Base-by-base conservation (phyloP, 2,113 vertebrate genomes). In the Chaetops frenatus region DNA sequence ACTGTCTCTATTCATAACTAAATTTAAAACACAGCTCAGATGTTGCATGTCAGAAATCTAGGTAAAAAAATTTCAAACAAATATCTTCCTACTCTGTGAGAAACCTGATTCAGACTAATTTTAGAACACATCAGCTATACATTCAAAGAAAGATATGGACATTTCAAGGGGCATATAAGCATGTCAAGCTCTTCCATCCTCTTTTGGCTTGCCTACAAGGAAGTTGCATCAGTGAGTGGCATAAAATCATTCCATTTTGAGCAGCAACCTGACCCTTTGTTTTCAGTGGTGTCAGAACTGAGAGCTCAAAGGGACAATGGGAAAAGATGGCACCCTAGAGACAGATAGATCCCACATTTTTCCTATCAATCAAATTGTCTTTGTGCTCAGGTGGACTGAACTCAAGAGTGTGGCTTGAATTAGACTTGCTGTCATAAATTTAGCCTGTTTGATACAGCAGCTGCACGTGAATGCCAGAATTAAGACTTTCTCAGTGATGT, bases 231-330 rank as follows among this genome's bases (percentile, higher is more conserved):
- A 95, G 72, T 38, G 95, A 73, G 31, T 91, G 95, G 69, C 95
- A 95, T 76, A 95, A 93, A 97, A 95, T 95, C 90, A 92, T 96
- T 97, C 88, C 3, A 7, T 96, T 96, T 53, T 90, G 92, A 97
- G 80, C 62, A 80, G 57, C 57, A 96, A 95, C 92, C 95, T 97
- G 97, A 97, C 95, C 96, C 88, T 87, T 93, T 96, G 96, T 94
- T 97, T 98, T 97, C 97, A 97, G 78, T 94, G 97, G 95, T 97
- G 97, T 97, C 94, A 97, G 94, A 97, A 94, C 70, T 84, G 91
- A 97, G 95, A 96, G 88, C 90, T 97, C 93, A 94, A 91, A 97
- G 96, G 95, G 93, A 97, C 93, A 96, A 86, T 76, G 94, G 83
- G 93, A 90, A 97, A 95, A 90, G 92, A 93, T 86, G 71, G 85